Evolutionary conservation across 2,113 vertebrate genomes (phyloP).

Genomic region (Carassius gibelio): DNA sequence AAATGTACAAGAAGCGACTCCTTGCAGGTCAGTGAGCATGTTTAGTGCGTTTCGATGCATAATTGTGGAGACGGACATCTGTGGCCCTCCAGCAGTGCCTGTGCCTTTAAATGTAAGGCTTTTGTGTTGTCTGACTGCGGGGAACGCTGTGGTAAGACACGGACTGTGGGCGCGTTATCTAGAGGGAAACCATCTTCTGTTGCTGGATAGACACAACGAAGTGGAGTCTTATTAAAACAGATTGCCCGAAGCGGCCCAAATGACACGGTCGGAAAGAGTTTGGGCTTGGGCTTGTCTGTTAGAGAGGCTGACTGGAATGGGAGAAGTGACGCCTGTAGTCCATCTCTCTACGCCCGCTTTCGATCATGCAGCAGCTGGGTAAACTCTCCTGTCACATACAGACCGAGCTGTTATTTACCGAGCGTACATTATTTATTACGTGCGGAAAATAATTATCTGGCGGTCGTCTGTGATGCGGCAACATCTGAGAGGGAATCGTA

Average conservation of each 20-base stretch:
- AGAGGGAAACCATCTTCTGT: slow-evolving; percentile 38
- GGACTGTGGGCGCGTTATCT: slow-evolving; percentile 49
- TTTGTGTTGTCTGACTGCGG: slow-evolving; percentile 46
- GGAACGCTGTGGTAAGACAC: slow-evolving; percentile 27
- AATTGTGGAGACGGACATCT: not conserved
- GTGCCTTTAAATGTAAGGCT: slow-evolving; percentile 76
- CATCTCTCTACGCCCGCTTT: slow-evolving; percentile 66
- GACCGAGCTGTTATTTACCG: slow-evolving; percentile 44
- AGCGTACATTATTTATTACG: slow-evolving; percentile 48
- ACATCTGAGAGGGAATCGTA: slow-evolving; percentile 56
- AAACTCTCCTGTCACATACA: slow-evolving; percentile 60
- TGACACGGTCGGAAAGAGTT: slow-evolving; percentile 58
- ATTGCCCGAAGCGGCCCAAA: slow-evolving; percentile 57
- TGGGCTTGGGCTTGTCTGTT: slow-evolving; percentile 40
- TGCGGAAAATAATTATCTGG: slow-evolving; percentile 47
- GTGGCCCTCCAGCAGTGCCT: slow-evolving; percentile 57
- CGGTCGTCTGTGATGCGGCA: not conserved
- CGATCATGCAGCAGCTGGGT: slow-evolving; percentile 67
- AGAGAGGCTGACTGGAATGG: slow-evolving; percentile 43
- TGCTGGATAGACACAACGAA: slow-evolving; percentile 25
- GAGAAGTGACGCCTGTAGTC: slow-evolving; percentile 57
- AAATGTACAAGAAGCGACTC: not conserved
- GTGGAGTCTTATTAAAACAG: slow-evolving; percentile 30
- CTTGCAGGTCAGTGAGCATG: not conserved
- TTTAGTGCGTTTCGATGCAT: not conserved